phyloP scores from a whole-genome alignment of 2,888 invertebrate genomes.

The Hypena proboscidalis region DNA sequence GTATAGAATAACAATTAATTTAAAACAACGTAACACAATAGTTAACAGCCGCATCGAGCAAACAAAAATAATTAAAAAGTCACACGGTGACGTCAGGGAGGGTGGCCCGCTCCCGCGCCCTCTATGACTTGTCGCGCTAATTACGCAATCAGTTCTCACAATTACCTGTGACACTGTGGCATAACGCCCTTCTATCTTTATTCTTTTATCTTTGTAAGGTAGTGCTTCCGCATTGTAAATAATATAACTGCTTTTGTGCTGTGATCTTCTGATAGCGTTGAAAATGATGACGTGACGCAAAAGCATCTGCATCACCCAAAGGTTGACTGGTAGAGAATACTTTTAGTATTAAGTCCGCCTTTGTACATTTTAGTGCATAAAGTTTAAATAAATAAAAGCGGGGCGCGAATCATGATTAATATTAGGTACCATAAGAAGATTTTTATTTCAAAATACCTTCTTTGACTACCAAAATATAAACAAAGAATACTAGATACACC shows the following conservation, averaged over 20 bases:
- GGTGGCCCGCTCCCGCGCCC: conserved; percentile 78
- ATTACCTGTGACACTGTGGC: conserved; percentile 66
- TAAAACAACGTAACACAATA: conserved; percentile 37
- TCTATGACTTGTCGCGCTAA: conserved; percentile 76
- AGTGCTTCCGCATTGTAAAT: conserved; percentile 14
- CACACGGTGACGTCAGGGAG: conserved; percentile 66
- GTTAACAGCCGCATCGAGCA: conserved; percentile 35
- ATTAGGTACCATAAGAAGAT: too few species aligned
- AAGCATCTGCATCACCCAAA: too few species aligned
- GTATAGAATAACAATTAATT: conserved; percentile 29
- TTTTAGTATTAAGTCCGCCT: too few species aligned
- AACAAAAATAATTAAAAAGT: conserved; percentile 74
- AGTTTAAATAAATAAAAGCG: too few species aligned
- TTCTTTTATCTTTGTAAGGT: conserved; percentile 28
- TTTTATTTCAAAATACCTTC: too few species aligned
- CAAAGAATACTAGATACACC: too few species aligned
- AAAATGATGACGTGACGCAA: too few species aligned
- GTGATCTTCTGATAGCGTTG: too few species aligned
- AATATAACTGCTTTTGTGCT: background rate
- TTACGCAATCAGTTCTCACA: conserved; percentile 83
- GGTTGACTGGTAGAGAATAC: too few species aligned
- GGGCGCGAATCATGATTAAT: too few species aligned
- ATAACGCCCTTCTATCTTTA: conserved; percentile 37
- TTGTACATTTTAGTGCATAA: too few species aligned
- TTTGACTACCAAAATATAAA: too few species aligned